Percentiles rank a stretch among this genome's conserved stretches.
Evolutionary conservation across 1,140 invertebrate genomes (phyloP).

Genomic region (Ptiloglossa arizonensis): DNA sequence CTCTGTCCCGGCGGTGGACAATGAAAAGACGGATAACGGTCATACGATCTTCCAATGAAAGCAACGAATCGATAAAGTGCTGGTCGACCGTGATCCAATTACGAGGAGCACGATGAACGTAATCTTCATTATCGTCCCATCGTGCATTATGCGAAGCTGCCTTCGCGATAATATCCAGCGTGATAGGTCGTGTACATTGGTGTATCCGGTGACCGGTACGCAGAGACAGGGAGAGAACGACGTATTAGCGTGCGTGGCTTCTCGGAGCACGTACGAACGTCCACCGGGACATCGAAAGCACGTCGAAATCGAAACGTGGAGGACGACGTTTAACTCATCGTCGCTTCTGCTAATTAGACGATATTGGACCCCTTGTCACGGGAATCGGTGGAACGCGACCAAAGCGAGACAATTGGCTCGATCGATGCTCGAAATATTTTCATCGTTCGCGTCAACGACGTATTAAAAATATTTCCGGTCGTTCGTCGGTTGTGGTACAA

Average conservation of each 20-base stretch:
- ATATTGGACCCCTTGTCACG: too few species aligned
- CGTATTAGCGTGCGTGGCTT: constrained; percentile 23
- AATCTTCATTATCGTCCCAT: constrained; percentile 70
- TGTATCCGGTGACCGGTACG: constrained; percentile 34
- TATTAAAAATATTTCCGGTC: too few species aligned
- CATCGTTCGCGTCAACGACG: too few species aligned
- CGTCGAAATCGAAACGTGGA: constrained; percentile 37
- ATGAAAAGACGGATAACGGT: background rate
- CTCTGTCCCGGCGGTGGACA: background rate
- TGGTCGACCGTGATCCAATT: constrained; percentile 56
- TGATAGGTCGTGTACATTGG: constrained; percentile 60
- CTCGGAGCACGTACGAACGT: constrained; percentile 18
- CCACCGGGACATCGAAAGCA: background rate
- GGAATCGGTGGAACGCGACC: too few species aligned
- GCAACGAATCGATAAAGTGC: constrained; percentile 27
- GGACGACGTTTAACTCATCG: constrained; percentile 19
- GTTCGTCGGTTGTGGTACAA: too few species aligned
- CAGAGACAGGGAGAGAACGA: background rate
- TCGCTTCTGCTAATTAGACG: background rate
- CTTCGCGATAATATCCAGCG: constrained; percentile 58
- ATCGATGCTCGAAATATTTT: too few species aligned
- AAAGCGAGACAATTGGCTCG: too few species aligned
- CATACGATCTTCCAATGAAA: constrained; percentile 12
- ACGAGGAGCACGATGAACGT: constrained; percentile 65
- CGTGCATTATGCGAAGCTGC: constrained; percentile 64